These are phyloP conservation scores for Vanacampus margaritifer DNA, from an alignment of 2,113 vertebrate genomes.

Conservation along the genomic window DNA sequence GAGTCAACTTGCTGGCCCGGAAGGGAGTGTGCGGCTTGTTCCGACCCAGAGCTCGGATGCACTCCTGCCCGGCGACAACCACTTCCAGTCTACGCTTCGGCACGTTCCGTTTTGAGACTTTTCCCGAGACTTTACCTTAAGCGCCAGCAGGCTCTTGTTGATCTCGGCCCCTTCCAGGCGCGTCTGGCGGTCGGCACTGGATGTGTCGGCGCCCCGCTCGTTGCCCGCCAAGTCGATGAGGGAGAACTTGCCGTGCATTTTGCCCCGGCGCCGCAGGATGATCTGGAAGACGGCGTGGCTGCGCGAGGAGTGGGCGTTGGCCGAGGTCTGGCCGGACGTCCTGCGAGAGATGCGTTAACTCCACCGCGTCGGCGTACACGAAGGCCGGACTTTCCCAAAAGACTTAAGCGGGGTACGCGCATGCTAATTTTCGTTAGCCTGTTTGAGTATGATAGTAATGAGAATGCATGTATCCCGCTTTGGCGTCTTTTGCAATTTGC, in stretches of 20 bases:
- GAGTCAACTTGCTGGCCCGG: conserved; percentile 97
- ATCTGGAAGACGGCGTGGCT: conserved; percentile 98
- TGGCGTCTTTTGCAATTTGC: no score
- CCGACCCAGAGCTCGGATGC: conserved; percentile 92
- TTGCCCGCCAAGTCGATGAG: conserved; percentile 97
- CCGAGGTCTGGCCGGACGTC: conserved; percentile 96
- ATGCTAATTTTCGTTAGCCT: no score
- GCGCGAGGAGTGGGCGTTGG: conserved; percentile 92
- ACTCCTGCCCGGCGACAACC: conserved; percentile 77
- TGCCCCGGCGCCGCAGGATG: conserved; percentile 89
- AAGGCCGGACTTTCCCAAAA: not conserved
- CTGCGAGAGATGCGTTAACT: conserved; percentile 59
- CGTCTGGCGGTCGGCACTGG: conserved; percentile 93
- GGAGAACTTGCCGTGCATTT: conserved; percentile 97
- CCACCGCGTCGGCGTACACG: not conserved
- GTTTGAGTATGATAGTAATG: no score
- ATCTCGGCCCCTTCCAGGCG: conserved; percentile 97
- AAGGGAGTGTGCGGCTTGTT: conserved; percentile 98
- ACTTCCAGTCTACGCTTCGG: not conserved
- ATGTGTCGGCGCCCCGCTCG: conserved; percentile 95
- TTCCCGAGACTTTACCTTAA: conserved; percentile 79
- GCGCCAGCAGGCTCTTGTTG: conserved; percentile 97
- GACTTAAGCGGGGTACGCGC: no score
- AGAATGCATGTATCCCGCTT: not conserved
- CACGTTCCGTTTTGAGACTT: not conserved